Base-by-base conservation (phyloP, 2,797 vertebrate genomes). In the Hemitrygon akajei region DNA sequence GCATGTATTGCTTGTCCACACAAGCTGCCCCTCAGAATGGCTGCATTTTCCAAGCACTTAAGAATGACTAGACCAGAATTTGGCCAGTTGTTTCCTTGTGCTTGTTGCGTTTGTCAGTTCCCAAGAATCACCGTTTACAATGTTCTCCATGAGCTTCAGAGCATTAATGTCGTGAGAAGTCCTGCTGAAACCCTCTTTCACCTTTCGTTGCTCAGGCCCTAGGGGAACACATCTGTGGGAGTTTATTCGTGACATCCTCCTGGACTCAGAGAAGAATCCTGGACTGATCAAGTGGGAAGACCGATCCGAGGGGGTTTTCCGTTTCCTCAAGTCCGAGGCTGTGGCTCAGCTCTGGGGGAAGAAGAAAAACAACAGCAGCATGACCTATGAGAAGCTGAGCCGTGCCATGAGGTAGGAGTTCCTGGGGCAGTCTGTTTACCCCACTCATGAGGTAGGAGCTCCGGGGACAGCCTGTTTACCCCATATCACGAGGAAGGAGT, bases 281-380 rank as follows among this genome's bases (percentile, higher is more conserved):
- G 99, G 99, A 1, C 95, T 99, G 94, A 99, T 99, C 94, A 99
- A 99, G 94, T 99, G 99, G 99, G 99, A 99, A 96, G 98, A 99
- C 94, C 97, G 98, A 30, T 97, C 98, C 0, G 98, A 99, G 95
- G 99, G 99, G 0, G 96, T 99, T 89, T 99, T 99, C 95, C 97
- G 98, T 94, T 99, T 99, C 95, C 97, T 99, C 60, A 99, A 99
- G 95, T 99, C 99, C 0, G 99, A 99, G 94, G 99, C 98, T 0
- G 99, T 99, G 95, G 99, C 99, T 93, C 98, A 99, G 95, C 96
- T 99, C 3, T 99, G 99, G 99, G 99, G 99, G 30, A 99, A 98
- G 96, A 99, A 99, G 97, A 99, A 99, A 94, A 99, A 99, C 95
- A 99, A 99, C 96, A 99, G 97, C 95, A 99, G 98, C 95, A 99